phyloP scores from a whole-genome alignment of 1,140 invertebrate species.

The Calephelis virginiensis region DNA sequence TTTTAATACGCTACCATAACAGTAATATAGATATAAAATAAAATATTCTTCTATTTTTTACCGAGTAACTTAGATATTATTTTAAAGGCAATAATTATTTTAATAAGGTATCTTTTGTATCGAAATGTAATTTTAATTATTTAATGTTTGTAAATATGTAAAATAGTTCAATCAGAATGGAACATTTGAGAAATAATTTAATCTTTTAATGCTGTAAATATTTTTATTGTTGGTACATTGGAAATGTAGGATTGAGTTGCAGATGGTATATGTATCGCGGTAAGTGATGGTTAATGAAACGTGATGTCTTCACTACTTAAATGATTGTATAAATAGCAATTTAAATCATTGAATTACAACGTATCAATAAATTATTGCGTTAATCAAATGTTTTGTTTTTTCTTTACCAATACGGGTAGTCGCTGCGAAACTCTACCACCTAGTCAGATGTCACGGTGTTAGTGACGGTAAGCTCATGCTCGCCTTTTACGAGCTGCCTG shows the following conservation, averaged over 20 bases:
- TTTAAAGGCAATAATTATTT: constrained; percentile 10
- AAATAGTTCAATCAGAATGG: constrained; percentile 10
- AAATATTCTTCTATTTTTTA: background rate
- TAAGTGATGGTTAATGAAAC: constrained; percentile 24
- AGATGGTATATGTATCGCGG: constrained; percentile 4
- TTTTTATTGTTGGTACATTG: constrained; percentile 3
- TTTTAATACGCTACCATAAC: background rate
- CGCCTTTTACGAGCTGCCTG: no score
- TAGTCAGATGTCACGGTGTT: no score
- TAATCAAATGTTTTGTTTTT: constrained; percentile 30
- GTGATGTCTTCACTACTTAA: constrained; percentile 70
- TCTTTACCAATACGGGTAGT: no score
- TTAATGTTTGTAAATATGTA: background rate
- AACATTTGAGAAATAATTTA: background rate
- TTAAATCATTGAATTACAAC: constrained; percentile 71
- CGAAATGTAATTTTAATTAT: background rate
- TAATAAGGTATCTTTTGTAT: background rate
- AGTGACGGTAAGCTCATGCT: no score
- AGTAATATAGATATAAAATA: no score
- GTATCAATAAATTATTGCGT: constrained; percentile 73
- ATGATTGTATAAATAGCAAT: constrained; percentile 61
- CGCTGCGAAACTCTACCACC: no score
- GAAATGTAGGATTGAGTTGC: background rate
- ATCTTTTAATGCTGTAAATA: constrained; percentile 5
- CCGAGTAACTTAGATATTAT: background rate